Percentiles rank a stretch among this genome's conserved stretches.
Evolutionary conservation across 2,888 invertebrate species (phyloP).

Genomic region (Blastobasis adustella): DNA sequence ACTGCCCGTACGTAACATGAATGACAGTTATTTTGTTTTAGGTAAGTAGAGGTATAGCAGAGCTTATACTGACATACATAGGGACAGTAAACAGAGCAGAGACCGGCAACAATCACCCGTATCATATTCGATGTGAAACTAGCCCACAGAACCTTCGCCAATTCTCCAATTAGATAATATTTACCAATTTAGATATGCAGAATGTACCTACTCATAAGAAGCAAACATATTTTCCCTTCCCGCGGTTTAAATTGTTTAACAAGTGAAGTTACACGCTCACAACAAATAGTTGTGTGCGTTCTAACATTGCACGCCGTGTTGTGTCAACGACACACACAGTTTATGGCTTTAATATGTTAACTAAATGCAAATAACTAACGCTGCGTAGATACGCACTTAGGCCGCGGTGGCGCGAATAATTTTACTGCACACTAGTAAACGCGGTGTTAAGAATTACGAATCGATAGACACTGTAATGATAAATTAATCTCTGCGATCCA

Average conservation of each 20-base stretch:
- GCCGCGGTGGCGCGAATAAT: slow-evolving; percentile 33
- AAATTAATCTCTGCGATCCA: too few species aligned
- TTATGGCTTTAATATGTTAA: slow-evolving; percentile 60
- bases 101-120: too few species aligned
- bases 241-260: slow-evolving; percentile 9
- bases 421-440: slow-evolving; percentile 12
- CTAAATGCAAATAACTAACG: slow-evolving; percentile 53
- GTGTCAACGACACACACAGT: slow-evolving; percentile 43
- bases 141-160: too few species aligned
- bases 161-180: too few species aligned
- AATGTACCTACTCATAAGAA: background rate
- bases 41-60: too few species aligned
- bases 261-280: slow-evolving; percentile 18
- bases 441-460: background rate
- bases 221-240: background rate
- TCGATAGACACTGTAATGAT: too few species aligned
- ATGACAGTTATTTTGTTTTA: too few species aligned
- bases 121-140: too few species aligned
- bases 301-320: slow-evolving; percentile 27
- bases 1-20: too few species aligned
- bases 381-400: slow-evolving; percentile 29
- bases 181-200: too few species aligned
- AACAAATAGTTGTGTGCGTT: slow-evolving; percentile 18
- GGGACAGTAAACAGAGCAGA: too few species aligned
- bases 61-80: too few species aligned